These are phyloP conservation scores for Caerostris extrusa DNA, from an alignment of 1,140 invertebrate genomes.

Conservation along the genomic window DNA sequence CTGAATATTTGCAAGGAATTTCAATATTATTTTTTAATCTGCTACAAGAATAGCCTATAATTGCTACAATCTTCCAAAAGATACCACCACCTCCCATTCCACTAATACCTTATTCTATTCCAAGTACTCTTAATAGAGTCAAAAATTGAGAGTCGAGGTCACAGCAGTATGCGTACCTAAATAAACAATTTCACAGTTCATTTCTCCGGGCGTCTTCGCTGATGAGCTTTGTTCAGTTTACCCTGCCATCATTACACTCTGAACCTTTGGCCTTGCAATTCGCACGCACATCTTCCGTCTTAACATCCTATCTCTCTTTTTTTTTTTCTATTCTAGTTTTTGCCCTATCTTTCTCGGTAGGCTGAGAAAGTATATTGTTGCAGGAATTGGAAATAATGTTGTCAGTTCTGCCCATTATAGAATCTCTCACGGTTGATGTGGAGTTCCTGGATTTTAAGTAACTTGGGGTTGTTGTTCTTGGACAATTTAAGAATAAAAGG, in stretches of 20 bases:
- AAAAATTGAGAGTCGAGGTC: neutral
- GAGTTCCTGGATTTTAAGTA: no score
- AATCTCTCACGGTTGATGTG: no score
- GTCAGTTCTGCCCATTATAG: no score
- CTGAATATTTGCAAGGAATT: no score
- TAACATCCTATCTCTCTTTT: neutral
- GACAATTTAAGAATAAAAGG: no score
- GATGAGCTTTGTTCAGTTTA: neutral
- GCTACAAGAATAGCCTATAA: no score
- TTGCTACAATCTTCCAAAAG: no score
- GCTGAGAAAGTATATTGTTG: no score
- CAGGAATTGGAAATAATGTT: no score
- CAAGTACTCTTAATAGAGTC: neutral
- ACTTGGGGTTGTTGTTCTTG: no score
- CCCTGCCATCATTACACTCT: neutral
- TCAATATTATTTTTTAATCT: no score
- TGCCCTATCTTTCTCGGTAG: neutral
- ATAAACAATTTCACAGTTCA: conserved; percentile 49
- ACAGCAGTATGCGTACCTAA: neutral
- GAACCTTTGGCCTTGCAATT: neutral
- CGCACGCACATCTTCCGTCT: conserved; percentile 11
- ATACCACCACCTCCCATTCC: no score
- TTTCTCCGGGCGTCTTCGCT: neutral
- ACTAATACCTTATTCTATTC: neutral
- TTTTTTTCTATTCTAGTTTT: neutral